Percentiles rank a stretch among this genome's conserved stretches.
phyloP scores from a whole-genome alignment of 2,797 vertebrate genomes.

The Ctenosaura bakeri region DNA sequence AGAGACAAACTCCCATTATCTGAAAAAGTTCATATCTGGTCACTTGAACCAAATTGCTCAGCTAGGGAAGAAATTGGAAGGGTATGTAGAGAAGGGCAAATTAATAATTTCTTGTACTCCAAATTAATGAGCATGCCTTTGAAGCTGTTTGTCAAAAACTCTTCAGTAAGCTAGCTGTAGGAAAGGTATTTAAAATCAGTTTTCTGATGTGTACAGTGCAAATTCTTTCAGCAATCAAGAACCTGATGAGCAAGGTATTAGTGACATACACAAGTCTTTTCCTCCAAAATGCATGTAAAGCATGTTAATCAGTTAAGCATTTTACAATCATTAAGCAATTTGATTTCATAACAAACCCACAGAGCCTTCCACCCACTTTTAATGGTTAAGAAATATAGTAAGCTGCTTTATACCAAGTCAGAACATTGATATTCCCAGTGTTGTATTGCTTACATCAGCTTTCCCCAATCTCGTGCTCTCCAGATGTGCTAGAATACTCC shows the following conservation, averaged over 20 bases:
- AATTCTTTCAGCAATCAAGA: not conserved
- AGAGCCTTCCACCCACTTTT: not conserved
- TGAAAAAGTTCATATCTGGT: constrained; percentile 37
- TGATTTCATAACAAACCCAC: not conserved
- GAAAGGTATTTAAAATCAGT: not conserved
- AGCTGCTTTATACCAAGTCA: not conserved
- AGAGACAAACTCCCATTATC: constrained; percentile 27
- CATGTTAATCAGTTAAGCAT: not conserved
- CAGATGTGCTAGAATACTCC: not conserved
- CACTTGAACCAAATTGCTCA: constrained; percentile 45
- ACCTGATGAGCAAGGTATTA: not conserved
- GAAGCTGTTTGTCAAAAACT: not conserved
- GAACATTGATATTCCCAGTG: not conserved
- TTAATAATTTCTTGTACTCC: not conserved
- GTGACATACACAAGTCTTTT: not conserved
- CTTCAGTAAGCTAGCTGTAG: not conserved
- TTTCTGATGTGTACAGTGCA: not conserved
- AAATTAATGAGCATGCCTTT: constrained; percentile 26
- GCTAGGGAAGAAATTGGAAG: constrained; percentile 37
- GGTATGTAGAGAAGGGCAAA: not conserved
- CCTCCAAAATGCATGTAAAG: not conserved
- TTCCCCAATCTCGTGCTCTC: not conserved
- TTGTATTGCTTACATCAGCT: not conserved
- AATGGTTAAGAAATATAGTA: not conserved
- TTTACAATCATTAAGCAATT: not conserved